Conservation (phyloP, 2,888 invertebrate species). For the Keiferia lycopersicella region DNA sequence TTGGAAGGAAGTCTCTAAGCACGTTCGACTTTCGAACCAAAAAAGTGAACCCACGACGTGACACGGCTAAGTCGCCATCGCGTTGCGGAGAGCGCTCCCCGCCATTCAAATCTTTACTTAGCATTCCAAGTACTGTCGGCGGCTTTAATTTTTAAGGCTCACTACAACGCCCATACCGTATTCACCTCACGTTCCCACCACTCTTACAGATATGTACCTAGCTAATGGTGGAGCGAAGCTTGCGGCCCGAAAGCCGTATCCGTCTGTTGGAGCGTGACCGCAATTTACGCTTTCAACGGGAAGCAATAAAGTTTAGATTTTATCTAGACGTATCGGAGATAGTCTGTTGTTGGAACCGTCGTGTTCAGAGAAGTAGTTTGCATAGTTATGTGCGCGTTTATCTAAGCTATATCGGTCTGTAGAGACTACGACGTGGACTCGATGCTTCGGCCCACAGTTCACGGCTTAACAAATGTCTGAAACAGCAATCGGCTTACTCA, state of each 20-base stretch:
- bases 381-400: constrained; percentile 75
- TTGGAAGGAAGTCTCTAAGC: constrained; percentile 53
- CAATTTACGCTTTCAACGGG: constrained; percentile 44
- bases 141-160: constrained; percentile 72
- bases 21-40: constrained; percentile 59
- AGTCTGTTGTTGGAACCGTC: constrained; percentile 39
- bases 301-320: constrained; percentile 50
- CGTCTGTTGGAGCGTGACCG: constrained; percentile 31
- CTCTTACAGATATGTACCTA: constrained; percentile 67
- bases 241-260: constrained; percentile 41
- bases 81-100: constrained; percentile 58
- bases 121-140: constrained; percentile 68
- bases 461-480: constrained; percentile 54
- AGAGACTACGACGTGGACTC: constrained; percentile 51
- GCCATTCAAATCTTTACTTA: constrained; percentile 72
- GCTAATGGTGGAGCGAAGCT: constrained; percentile 62
- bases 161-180: constrained; percentile 67
- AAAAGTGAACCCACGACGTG: constrained; percentile 57
- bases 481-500: constrained; percentile 42
- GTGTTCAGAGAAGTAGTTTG: constrained; percentile 60
- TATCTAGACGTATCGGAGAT: constrained; percentile 40
- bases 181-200: constrained; percentile 73
- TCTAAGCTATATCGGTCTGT: constrained; percentile 69
- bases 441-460: constrained; percentile 53
- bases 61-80: constrained; percentile 61